These are phyloP conservation scores for Ictidomys tridecemlineatus DNA, from an alignment of 2,113 vertebrate genomes.

Conservation along the genomic window DNA sequence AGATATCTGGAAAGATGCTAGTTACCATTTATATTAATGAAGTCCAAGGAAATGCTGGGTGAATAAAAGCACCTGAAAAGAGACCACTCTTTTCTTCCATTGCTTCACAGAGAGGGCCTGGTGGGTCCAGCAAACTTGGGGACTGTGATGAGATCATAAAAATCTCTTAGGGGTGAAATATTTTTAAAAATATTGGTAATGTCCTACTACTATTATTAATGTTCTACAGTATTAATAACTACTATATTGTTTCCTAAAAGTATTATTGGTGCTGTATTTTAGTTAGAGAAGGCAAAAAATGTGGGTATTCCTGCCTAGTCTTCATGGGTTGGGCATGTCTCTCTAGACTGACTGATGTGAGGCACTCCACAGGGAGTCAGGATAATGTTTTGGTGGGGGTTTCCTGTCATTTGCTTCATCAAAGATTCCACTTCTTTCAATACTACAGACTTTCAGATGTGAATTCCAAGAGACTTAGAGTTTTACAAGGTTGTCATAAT, in stretches of 20 bases:
- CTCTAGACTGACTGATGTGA: not conserved
- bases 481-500: not conserved
- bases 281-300: not conserved
- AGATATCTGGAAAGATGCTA: not conserved
- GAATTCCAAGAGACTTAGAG: not conserved
- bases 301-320: not conserved
- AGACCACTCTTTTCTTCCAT: not conserved
- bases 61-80: not conserved
- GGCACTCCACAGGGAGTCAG: not conserved
- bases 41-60: not conserved
- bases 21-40: not conserved
- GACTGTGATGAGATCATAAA: not conserved
- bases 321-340: not conserved
- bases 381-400: not conserved
- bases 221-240: not conserved
- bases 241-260: not conserved
- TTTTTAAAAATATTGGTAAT: not conserved
- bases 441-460: not conserved
- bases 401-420: not conserved
- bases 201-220: not conserved
- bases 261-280: not conserved
- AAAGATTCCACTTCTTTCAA: not conserved
- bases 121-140: fast-evolving
- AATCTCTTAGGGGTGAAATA: not conserved
- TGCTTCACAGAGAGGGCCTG: not conserved